Evolutionary conservation across 2,113 vertebrate species (phyloP), one percentile per base, ranked within the genome.

Genomic region (Thryonomys swinderianus): DNA sequence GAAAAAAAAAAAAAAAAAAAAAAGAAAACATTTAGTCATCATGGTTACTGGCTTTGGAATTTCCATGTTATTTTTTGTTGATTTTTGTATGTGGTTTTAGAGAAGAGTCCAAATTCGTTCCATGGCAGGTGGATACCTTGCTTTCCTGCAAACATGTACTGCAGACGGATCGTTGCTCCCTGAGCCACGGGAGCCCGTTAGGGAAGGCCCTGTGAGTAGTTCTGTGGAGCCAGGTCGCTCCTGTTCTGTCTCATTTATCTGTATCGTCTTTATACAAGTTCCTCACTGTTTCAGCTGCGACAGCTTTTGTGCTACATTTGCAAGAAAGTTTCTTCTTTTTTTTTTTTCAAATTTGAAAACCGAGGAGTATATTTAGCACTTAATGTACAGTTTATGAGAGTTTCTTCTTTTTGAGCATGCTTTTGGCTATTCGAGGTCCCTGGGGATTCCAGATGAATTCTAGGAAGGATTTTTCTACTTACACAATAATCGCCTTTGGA

Each of bases 131-230:
- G 12, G 48, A 23, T 5, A 34, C 20, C 37, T 30, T 4, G 4
- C 9, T 67, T 45, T 10, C 51, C n/a, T n/a, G 40, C 37, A 7
- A 17, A 13, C 5, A 3, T 42, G 32, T 90, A 27, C 48, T 25
- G 51, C 9, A 45, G 76, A 25, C n/a, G 18, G 32, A 9, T 34
- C 37, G 4, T 13, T 12, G 27, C 51, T 57, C 53, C 18, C 0
- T n/a, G 53, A 40, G 12, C 3, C n/a, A 17, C 8, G 2, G 27
- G 4, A 3, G 8, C 17, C 45, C 48, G 3, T 34, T 20, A 12
- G 18, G 17, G 4, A 18, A 53, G 30, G 14, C 3, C 13, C 1
- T 16, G 2, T 16, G 21, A 14, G 37, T 21, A 5, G 40, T 48
- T 14, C 42, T 30, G 37, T 27, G 27, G 27, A 32, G 27, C 73